A percentile compares a stretch with the other conserved stretches of the same genome.
These are phyloP conservation scores for Tiphia femorata DNA, from an alignment of 2,888 invertebrate genomes.

Conservation along the genomic window DNA sequence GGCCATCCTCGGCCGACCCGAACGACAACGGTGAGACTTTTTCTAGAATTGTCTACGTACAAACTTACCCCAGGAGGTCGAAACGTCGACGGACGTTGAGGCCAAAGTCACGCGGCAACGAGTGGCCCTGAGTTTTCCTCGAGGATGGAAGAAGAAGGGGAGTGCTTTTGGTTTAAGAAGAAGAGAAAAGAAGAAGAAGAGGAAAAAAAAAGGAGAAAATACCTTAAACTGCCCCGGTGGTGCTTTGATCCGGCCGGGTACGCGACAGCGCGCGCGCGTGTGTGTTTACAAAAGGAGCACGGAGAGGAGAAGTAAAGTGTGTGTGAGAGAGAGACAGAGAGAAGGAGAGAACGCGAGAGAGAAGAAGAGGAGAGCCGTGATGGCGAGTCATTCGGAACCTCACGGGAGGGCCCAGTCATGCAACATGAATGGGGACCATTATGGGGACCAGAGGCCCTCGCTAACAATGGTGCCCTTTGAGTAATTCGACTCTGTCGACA, in stretches of 20 bases:
- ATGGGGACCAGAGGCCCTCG: slow-evolving; percentile 37
- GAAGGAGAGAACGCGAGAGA: slow-evolving; percentile 9
- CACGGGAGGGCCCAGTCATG: slow-evolving; percentile 36
- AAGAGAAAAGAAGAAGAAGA: too few species aligned
- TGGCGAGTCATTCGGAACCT: background rate
- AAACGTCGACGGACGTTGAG: slow-evolving; percentile 47
- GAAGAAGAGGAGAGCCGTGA: background rate
- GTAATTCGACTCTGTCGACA: slow-evolving; percentile 59
- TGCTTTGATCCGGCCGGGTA: too few species aligned
- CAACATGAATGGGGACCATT: slow-evolving; percentile 57
- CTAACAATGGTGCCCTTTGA: slow-evolving; percentile 57
- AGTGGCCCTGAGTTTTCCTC: too few species aligned
- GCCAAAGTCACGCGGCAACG: too few species aligned
- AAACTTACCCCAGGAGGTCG: slow-evolving; percentile 36
- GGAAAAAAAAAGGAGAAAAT: too few species aligned
- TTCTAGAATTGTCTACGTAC: slow-evolving; percentile 56
- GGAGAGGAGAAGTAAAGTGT: slow-evolving; percentile 15
- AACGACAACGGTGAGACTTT: slow-evolving; percentile 38
- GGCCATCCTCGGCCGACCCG: background rate
- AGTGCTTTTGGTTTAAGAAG: too few species aligned
- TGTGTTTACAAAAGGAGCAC: background rate
- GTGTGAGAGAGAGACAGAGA: slow-evolving; percentile 15
- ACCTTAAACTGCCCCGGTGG: too few species aligned
- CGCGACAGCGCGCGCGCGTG: background rate
- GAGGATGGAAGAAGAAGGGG: too few species aligned